Base-by-base conservation (phyloP, 2,113 vertebrate genomes). In the Phylloscopus whistleri region DNA sequence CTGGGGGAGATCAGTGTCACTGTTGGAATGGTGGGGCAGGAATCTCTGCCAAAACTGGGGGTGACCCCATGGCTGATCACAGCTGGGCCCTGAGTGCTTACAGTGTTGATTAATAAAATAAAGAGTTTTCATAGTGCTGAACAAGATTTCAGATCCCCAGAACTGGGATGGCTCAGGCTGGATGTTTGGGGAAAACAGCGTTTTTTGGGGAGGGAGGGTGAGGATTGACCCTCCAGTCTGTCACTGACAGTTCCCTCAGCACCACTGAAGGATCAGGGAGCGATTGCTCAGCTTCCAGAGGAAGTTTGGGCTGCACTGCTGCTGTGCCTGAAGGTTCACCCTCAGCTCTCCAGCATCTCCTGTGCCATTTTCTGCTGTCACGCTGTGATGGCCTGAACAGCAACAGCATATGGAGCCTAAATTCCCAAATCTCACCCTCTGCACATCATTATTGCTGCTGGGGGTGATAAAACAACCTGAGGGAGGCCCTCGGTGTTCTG, bases 381-480 rank as follows among this genome's bases (percentile, higher is more conserved):
- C 7, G 26, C 64, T 60, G 24, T 23, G 0, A 1, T 22, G 75
- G 13, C 83, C 48, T 59, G 12, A 67, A 46, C 3, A 64, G 77
- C 68, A 63, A 0, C 30, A 68, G 27, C 51, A 16, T 2, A 0
- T 0, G 2, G 35, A 41, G 49, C 2, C 53, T 41, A 62, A 3
- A 3, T 11, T 53, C 7, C 37, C 11, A 60, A 0, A 6, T 14
- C 39, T 20, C 37, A 5, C 84, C 49, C 91, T 82, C 7, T 8
- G 66, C 52, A 9, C 10, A 2, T 79, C 58, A 0, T 22, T 46
- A 5, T 4, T 46, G 60, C 48, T 46, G 2, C 4, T 12, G 62
- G 31, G 81, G 72, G 33, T 30, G 70, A 62, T 31, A 28, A 52
- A 70, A 70, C 6, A 43, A 63, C 63, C 74, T 1, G 43, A 27